A percentile compares a stretch with the other conserved stretches of the same genome.
phyloP scores from a whole-genome alignment of 2,888 invertebrate species.

The Sinhomidia bicolor region DNA sequence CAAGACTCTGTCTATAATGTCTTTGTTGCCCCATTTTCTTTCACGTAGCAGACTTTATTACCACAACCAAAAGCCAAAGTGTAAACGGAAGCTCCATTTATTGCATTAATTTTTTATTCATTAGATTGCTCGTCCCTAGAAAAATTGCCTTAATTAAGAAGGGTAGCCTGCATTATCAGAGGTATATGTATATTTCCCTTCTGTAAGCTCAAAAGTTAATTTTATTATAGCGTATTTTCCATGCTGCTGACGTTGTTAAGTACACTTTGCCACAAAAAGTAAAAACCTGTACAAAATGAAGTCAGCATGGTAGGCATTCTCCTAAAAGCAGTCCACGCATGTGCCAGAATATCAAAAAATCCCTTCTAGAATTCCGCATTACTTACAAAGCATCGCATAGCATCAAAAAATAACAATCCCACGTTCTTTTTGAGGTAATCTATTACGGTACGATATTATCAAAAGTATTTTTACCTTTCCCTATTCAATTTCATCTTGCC shows the following conservation, averaged over 20 bases:
- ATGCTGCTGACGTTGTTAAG: no score
- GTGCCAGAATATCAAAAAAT: constrained; percentile 10
- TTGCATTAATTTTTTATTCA: neutral
- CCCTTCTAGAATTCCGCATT: neutral
- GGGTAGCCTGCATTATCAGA: neutral
- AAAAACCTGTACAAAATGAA: neutral
- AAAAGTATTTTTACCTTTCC: neutral
- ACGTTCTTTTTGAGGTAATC: neutral
- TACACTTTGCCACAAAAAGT: neutral
- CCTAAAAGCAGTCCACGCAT: neutral
- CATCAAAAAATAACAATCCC: neutral
- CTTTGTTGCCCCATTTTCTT: neutral
- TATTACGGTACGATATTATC: neutral
- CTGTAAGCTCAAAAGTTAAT: constrained; percentile 6
- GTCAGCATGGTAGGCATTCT: no score
- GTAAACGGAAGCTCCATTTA: constrained; percentile 29
- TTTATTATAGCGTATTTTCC: neutral
- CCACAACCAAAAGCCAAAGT: neutral
- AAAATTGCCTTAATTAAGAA: neutral
- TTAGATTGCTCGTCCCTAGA: neutral
- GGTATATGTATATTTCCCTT: no score
- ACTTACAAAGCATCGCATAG: no score
- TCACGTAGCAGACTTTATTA: neutral
- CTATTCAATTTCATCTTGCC: neutral
- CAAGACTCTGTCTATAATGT: neutral